A percentile compares a stretch with the other conserved stretches of the same genome.
Conservation (phyloP, 2,797 vertebrate genomes). For the Cossypha dichroa region DNA sequence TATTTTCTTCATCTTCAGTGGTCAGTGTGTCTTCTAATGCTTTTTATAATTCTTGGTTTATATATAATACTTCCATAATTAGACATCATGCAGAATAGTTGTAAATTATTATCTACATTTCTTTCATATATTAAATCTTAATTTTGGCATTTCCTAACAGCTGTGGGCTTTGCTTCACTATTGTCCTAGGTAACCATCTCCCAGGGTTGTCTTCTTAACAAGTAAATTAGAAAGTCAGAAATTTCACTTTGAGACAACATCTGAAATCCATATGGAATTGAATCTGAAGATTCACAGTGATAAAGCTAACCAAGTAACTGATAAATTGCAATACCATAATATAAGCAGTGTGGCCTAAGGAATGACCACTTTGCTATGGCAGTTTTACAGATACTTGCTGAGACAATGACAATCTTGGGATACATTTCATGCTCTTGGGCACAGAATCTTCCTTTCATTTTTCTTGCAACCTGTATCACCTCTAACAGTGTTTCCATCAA, state of each 20-base stretch:
- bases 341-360: not conserved
- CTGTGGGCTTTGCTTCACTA: not conserved
- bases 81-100: not conserved
- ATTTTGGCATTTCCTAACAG: not conserved
- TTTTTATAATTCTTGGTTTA: not conserved
- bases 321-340: not conserved
- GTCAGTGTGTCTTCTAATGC: not conserved
- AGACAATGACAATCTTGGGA: not conserved
- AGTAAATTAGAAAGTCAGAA: not conserved
- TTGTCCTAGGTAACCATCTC: not conserved
- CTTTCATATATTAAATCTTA: conserved; percentile 11
- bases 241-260: not conserved
- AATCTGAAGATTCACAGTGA: not conserved
- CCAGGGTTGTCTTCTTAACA: not conserved
- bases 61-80: not conserved
- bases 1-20: conserved; percentile 14
- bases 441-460: not conserved
- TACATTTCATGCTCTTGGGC: not conserved
- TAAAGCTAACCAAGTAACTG: not conserved
- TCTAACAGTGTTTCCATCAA: not conserved
- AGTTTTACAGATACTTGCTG: not conserved
- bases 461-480: not conserved
- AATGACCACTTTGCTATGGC: not conserved
- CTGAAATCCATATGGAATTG: not conserved
- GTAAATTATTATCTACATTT: not conserved